Conservation (phyloP, 2,113 vertebrate genomes). For the Xiphorhynchus elegans region DNA sequence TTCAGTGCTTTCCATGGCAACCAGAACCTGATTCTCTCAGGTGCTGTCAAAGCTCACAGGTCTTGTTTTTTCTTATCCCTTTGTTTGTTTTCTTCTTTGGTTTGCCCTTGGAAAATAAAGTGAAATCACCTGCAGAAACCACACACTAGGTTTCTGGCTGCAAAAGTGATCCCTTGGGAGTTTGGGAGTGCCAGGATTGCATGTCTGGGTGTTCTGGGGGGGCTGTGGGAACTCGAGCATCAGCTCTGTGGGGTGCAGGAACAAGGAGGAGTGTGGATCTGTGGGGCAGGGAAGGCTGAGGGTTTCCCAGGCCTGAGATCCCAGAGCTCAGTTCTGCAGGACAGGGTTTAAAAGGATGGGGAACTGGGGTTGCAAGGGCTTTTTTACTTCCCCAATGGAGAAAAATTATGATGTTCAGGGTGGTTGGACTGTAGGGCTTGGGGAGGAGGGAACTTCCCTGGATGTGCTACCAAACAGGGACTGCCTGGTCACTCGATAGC, state of each 20-base stretch:
- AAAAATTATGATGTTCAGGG: not conserved
- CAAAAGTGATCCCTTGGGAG: not conserved
- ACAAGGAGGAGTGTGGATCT: fast-evolving
- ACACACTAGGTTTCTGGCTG: fast-evolving
- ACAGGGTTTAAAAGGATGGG: not conserved
- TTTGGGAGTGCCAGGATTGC: not conserved
- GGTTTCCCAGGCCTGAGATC: not conserved
- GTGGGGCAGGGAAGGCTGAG: not conserved
- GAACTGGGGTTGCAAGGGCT: not conserved
- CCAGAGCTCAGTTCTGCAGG: not conserved
- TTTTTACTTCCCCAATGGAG: fast-evolving
- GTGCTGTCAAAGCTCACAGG: not conserved
- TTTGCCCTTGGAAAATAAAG: not conserved
- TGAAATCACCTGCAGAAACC: not conserved
- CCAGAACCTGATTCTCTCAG: not conserved
- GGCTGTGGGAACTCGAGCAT: fast-evolving
- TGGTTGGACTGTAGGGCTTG: not conserved
- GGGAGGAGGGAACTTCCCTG: not conserved
- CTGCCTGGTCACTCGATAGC: fast-evolving
- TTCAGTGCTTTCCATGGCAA: not conserved
- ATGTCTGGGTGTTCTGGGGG: not conserved
- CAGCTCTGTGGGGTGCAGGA: fast-evolving
- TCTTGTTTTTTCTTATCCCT: not conserved
- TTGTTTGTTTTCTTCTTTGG: not conserved
- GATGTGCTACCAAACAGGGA: not conserved